Base-by-base conservation (phyloP, 53 echinoderm and acorn worm species). In the Glandiceps talaboti region DNA sequence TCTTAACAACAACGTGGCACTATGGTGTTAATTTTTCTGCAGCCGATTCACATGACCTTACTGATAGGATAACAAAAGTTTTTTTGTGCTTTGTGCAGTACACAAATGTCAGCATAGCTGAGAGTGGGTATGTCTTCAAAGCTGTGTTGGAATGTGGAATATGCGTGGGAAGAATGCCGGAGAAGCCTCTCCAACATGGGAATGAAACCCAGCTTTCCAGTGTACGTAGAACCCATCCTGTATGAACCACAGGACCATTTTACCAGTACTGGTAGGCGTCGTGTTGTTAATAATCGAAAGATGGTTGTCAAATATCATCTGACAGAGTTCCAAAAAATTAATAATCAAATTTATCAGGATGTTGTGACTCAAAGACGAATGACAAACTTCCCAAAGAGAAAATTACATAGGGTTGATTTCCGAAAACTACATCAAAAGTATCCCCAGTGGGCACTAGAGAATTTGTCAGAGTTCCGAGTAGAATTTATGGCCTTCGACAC, bases 201-300 rank as follows among this genome's bases (percentile, higher is more conserved):
- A 87, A 86, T 97, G 88, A 93, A 93, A 89, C 93, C 93, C 81
- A 97, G 93, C 89, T 97, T 94, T 88, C 97, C 97, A 85, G 92
- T 97, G 74, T 88, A 90, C 85, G 91, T 91, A 91, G 91, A 91
- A 85, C 97, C 97, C 32, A 91, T 97, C 32, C 88, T 85, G 83
- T 97, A 94, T 88, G 97, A 97, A 83, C 91, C 91, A 78, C 82
- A 88, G 75, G 97, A 97, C 82, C 81, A 91, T 89, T 97, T 94
- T 86, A 89, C 87, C 26, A 97, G 93, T 78, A 94, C 97, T 27
- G 97, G 97, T 75, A 91, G 81, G 75, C 82, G 91, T 81, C 80
- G 85, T 77, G 85, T 90, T 73, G 82, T 90, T 77, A 85, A 85
- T 77, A 88, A 92, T 29, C 90, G 86, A 72, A 84, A 87, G 72